phyloP scores from a whole-genome alignment of 2,888 invertebrate genomes.

The Tipula lateralis region DNA sequence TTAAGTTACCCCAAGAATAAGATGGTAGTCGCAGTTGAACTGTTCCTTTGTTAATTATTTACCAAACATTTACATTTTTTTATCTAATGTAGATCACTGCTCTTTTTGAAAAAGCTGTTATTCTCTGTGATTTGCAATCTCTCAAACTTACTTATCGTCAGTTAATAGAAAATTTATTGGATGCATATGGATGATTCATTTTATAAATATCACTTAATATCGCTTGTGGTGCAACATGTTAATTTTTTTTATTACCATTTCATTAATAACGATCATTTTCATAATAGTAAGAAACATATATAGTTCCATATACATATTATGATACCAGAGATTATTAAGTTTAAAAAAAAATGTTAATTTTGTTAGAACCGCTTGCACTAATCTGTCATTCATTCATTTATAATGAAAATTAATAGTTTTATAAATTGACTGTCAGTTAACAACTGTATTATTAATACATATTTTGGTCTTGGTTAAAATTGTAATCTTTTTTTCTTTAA shows the following conservation, averaged over 20 bases:
- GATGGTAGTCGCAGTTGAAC: no score
- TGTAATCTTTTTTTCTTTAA: neutral
- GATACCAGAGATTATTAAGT: neutral
- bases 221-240: neutral
- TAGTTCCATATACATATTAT: neutral
- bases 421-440: conserved; percentile 5
- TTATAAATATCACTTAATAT: neutral
- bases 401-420: neutral
- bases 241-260: neutral
- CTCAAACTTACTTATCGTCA: no score
- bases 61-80: no score
- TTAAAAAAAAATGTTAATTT: neutral
- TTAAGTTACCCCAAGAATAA: no score
- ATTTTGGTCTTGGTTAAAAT: neutral
- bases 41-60: no score
- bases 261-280: neutral
- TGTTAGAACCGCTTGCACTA: neutral
- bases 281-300: neutral
- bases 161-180: no score
- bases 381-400: conserved; percentile 8
- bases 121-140: no score
- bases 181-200: no score
- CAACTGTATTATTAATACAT: neutral
- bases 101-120: no score
- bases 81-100: no score